Evolutionary conservation across 2,888 invertebrate species (phyloP), one percentile per base, ranked within the genome.

Genomic region (Pediacus dermestoides): DNA sequence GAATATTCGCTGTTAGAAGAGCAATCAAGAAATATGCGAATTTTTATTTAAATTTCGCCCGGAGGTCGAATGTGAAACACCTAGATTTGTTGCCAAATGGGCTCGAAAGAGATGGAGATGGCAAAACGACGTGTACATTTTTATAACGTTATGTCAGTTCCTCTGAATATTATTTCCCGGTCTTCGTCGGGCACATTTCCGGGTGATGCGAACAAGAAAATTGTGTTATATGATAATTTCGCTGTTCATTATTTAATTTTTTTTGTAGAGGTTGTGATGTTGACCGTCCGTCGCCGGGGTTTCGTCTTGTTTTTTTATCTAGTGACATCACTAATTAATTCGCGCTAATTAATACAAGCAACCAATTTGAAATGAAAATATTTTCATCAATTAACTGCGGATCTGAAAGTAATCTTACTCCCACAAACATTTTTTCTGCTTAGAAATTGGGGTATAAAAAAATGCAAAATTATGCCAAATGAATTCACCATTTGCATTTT

Each of bases 141-240:
- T 34, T 37, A 44, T 30, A 34, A 37, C 23, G 33, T 30, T 35
- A 35, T 23, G 37, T 44, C n/a, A n/a, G n/a, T n/a, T 37, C 35
- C 30, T 9, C 28, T 13, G 36, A 46, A 46, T 38, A 43, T 46
- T 38, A 46, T 41, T 46, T 43, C 46, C 40, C 36, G 35, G 33
- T 36, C 40, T 38, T 26, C n/a, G n/a, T n/a, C 31, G 26, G 30
- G 30, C 39, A 30, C 31, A 34, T 41, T 46, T 43, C 41, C 43
- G 34, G 36, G 26, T 16, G 37, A 37, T 26, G 35, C 18, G 37
- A 38, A 26, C 25, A 32, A 37, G 37, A 43, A 40, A 46, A 46
- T 46, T 43, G 33, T 36, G 34, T 46, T 40, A 43, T n/a, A n/a
- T 34, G 34, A 27, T 38, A 46, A 46, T 46, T 39, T 38, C 23